Conservation (phyloP, 2,797 vertebrate genomes). For the Ptychobarbus kaznakovi region DNA sequence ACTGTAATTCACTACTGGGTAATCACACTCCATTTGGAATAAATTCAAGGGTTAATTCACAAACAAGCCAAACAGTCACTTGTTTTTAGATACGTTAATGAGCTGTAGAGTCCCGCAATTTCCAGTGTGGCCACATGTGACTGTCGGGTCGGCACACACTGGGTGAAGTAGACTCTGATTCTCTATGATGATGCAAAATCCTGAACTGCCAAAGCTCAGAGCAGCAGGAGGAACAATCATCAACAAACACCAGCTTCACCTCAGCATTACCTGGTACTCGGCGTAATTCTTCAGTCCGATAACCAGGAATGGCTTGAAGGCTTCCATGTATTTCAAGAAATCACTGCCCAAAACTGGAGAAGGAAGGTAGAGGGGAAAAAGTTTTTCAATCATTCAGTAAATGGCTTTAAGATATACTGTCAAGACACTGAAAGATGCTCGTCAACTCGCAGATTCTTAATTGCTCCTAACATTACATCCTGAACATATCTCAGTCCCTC, state of each 20-base stretch:
- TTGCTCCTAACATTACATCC: background rate
- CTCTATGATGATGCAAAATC: slow-evolving; percentile 60
- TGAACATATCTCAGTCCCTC: too few relatives aligned
- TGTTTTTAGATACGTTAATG: background rate
- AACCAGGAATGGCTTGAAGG: slow-evolving; percentile 95
- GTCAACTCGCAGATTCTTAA: background rate
- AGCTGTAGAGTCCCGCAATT: slow-evolving; percentile 56
- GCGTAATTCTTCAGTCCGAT: slow-evolving; percentile 98
- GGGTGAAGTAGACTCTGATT: slow-evolving; percentile 53
- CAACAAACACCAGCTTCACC: background rate
- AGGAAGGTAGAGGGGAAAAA: background rate
- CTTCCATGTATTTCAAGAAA: slow-evolving; percentile 98
- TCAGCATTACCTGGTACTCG: slow-evolving; percentile 89
- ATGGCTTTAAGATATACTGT: background rate
- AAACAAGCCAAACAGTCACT: too few relatives aligned
- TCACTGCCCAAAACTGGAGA: slow-evolving; percentile 90
- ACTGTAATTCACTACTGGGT: background rate
- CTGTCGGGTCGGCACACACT: slow-evolving; percentile 34
- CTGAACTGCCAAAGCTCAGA: slow-evolving; percentile 35
- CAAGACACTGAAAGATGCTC: background rate
- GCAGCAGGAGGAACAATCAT: slow-evolving; percentile 43
- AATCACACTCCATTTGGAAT: background rate
- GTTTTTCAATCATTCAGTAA: background rate
- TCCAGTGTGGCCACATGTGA: slow-evolving; percentile 42
- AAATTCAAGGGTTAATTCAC: background rate